Evolutionary conservation across 2,797 vertebrate genomes (phyloP).

Genomic region (Spondyliosoma cantharus): DNA sequence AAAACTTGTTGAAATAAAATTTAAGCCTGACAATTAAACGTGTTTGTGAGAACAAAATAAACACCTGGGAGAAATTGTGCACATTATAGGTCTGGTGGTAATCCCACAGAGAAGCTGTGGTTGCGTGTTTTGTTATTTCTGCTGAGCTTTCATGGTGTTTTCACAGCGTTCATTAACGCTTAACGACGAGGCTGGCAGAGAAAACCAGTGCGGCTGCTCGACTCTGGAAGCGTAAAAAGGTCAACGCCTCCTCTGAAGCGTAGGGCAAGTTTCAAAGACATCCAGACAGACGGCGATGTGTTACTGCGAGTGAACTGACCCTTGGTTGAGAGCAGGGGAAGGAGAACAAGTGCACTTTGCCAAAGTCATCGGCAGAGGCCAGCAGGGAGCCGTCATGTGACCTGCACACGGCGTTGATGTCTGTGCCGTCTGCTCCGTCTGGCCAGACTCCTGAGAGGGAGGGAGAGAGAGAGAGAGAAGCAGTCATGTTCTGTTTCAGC

Average conservation of each 20-base stretch:
- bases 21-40: background rate
- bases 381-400: conserved; percentile 88
- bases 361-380: conserved; percentile 92
- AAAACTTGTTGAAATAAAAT: conserved; percentile 4
- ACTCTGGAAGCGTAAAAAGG: background rate
- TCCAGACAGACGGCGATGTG: background rate
- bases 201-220: background rate
- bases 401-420: conserved; percentile 90
- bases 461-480: background rate
- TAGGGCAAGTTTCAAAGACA: background rate
- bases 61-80: conserved; percentile 36
- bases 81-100: conserved; percentile 8
- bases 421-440: conserved; percentile 93
- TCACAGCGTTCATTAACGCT: conserved; percentile 10
- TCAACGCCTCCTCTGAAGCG: too few species aligned
- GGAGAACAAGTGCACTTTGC: conserved; percentile 92
- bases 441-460: conserved; percentile 75
- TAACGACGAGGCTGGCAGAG: background rate
- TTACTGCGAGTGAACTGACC: conserved; percentile 77
- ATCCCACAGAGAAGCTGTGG: background rate
- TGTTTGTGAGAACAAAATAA: conserved; percentile 19
- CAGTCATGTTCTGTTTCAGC: background rate
- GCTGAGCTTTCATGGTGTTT: conserved; percentile 40
- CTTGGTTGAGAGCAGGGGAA: conserved; percentile 91
- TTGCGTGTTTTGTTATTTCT: conserved; percentile 15